phyloP scores from a whole-genome alignment of 2,888 invertebrate species.

The Lymantria monacha region DNA sequence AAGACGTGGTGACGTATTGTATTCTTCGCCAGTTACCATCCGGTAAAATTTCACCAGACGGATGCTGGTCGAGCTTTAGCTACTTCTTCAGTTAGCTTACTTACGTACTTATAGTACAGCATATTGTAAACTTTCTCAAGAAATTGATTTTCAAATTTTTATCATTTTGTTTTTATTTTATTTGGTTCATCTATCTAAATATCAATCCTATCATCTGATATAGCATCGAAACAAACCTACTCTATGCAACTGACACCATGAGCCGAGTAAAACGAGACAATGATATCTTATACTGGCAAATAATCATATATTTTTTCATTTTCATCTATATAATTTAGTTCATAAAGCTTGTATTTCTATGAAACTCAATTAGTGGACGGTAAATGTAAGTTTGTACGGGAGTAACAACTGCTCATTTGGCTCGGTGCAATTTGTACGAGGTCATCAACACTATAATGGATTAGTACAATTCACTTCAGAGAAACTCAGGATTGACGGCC shows the following conservation, averaged over 20 bases:
- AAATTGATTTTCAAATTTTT: too few species aligned
- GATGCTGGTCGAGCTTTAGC: too few species aligned
- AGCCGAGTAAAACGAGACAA: slow-evolving; percentile 30
- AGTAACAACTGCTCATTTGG: slow-evolving; percentile 57
- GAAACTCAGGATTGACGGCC: slow-evolving; percentile 46
- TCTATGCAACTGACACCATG: slow-evolving; percentile 38
- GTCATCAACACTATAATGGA: slow-evolving; percentile 66
- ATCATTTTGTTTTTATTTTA: too few species aligned
- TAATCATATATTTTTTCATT: slow-evolving; percentile 2
- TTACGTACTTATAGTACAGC: too few species aligned
- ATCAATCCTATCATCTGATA: slow-evolving; percentile 31
- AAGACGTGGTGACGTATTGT: too few species aligned
- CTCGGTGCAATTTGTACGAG: slow-evolving; percentile 58
- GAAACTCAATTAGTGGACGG: neutral
- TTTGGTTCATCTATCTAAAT: slow-evolving; percentile 15
- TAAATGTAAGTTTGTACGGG: slow-evolving; percentile 24
- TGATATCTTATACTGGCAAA: slow-evolving; percentile 5
- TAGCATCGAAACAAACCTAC: slow-evolving; percentile 40
- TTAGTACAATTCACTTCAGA: slow-evolving; percentile 62
- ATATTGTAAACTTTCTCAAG: too few species aligned
- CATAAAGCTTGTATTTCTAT: slow-evolving; percentile 11
- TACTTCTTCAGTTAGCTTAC: too few species aligned
- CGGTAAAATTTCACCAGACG: too few species aligned
- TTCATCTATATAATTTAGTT: neutral
- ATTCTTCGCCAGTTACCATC: too few species aligned